Conservation (phyloP, 23 tunicate genomes). For the Diplosoma virens region DNA sequence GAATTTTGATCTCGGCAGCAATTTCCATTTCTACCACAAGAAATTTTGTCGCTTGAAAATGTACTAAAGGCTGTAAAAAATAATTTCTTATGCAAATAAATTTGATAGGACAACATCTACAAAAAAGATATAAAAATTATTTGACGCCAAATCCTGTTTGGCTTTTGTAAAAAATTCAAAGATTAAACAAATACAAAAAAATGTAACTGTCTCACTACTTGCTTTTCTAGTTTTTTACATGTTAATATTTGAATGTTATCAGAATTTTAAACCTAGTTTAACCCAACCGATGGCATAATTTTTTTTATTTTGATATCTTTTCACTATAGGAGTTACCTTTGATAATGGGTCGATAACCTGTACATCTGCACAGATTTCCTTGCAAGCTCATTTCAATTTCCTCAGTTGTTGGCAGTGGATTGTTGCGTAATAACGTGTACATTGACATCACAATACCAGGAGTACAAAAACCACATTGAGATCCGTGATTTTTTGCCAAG, state of each 20-base stretch:
- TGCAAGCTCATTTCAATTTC: slow-evolving; percentile 75
- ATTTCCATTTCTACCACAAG: neutral
- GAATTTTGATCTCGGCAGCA: neutral
- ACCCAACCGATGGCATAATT: no score
- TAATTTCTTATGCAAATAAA: no score
- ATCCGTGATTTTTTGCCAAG: slow-evolving; percentile 82
- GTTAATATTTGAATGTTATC: no score
- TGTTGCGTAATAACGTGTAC: slow-evolving; percentile 92
- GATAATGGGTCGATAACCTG: slow-evolving; percentile 90
- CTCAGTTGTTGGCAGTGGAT: slow-evolving; percentile 51
- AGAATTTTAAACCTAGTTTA: no score
- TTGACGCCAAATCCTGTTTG: no score
- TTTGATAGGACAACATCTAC: no score
- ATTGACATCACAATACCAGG: slow-evolving; percentile 99
- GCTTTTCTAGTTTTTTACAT: no score
- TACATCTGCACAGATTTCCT: slow-evolving; percentile 95
- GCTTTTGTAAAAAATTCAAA: no score
- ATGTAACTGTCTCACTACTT: no score
- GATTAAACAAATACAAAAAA: no score
- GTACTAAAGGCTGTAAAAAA: neutral
- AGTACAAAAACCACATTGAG: slow-evolving; percentile 96
- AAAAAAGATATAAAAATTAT: no score
- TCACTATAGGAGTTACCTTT: slow-evolving; percentile 31
- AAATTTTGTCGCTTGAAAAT: neutral
- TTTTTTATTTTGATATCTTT: no score